These are phyloP conservation scores for Hanleya hanleyi DNA, from an alignment of 2,888 invertebrate species.

Conservation along the genomic window DNA sequence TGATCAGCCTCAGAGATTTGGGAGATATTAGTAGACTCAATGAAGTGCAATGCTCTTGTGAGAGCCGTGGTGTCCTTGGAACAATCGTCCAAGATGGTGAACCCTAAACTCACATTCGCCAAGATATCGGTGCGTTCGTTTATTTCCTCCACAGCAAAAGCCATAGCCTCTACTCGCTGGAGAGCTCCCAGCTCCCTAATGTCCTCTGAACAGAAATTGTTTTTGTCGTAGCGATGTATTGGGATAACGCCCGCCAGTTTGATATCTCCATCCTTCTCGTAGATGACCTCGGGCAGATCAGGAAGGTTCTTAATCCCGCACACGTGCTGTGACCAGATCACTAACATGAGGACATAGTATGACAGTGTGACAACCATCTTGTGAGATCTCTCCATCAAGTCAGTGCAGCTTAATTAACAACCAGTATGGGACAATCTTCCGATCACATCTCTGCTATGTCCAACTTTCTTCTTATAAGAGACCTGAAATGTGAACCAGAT, in stretches of 20 bases:
- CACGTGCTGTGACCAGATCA: too few relatives aligned
- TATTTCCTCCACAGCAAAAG: slow-evolving; percentile 49
- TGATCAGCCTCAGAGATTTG: not conserved
- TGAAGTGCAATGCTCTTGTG: slow-evolving; percentile 50
- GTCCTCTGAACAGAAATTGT: slow-evolving; percentile 31
- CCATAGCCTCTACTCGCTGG: slow-evolving; percentile 54
- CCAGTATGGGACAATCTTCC: too few relatives aligned
- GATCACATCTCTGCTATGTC: too few relatives aligned
- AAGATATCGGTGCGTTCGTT: slow-evolving; percentile 43
- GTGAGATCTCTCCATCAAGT: too few relatives aligned
- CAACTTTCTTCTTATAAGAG: too few relatives aligned
- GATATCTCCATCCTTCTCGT: slow-evolving; percentile 38
- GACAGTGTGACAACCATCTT: too few relatives aligned
- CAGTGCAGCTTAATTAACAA: too few relatives aligned
- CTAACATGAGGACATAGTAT: too few relatives aligned
- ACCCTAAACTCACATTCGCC: slow-evolving; percentile 48
- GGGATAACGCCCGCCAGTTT: slow-evolving; percentile 50
- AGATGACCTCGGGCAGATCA: slow-evolving; percentile 17
- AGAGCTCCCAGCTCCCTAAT: slow-evolving; percentile 46
- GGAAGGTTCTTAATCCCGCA: too few relatives aligned
- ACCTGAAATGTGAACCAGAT: too few relatives aligned
- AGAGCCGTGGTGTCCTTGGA: slow-evolving; percentile 51
- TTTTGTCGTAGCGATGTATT: slow-evolving; percentile 32
- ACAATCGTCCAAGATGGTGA: slow-evolving; percentile 57
- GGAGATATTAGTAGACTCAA: slow-evolving; percentile 16